These are phyloP conservation scores for Carcina quercana DNA, from an alignment of 2,888 invertebrate genomes.

Conservation along the genomic window DNA sequence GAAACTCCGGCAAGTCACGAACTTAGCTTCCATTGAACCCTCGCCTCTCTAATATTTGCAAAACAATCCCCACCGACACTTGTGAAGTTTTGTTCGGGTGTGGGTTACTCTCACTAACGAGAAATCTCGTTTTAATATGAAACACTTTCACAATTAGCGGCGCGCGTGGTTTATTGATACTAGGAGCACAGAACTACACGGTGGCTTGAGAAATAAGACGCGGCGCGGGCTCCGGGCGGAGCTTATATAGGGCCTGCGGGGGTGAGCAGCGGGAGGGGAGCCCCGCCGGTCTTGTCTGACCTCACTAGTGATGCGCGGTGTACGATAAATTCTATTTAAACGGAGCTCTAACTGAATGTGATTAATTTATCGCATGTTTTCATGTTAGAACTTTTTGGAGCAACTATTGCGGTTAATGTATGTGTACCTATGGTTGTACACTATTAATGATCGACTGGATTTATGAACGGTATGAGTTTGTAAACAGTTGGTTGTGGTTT, in stretches of 20 bases:
- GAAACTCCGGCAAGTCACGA: slow-evolving; percentile 71
- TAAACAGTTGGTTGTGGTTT: no score
- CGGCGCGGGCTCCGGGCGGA: slow-evolving; percentile 59
- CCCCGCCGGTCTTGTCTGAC: slow-evolving; percentile 37
- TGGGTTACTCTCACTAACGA: slow-evolving; percentile 58
- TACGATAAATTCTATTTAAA: slow-evolving; percentile 16
- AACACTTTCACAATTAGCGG: slow-evolving; percentile 68
- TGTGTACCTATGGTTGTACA: no score
- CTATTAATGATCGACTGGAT: no score
- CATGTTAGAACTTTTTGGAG: no score
- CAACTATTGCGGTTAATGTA: no score
- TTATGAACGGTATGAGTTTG: no score
- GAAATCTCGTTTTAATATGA: slow-evolving; percentile 51
- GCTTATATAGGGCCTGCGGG: slow-evolving; percentile 44
- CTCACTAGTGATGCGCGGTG: slow-evolving; percentile 46
- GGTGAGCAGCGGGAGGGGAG: slow-evolving; percentile 25
- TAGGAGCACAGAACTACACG: slow-evolving; percentile 43
- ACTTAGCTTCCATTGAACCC: slow-evolving; percentile 75
- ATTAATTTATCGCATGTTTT: background rate
- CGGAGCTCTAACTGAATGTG: background rate
- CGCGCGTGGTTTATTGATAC: slow-evolving; percentile 50
- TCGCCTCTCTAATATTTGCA: slow-evolving; percentile 46
- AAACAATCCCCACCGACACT: slow-evolving; percentile 52
- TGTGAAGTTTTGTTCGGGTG: slow-evolving; percentile 9
- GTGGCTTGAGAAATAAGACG: slow-evolving; percentile 56